phyloP scores from a whole-genome alignment of 1,140 invertebrate genomes.

The Bombus polaris region DNA sequence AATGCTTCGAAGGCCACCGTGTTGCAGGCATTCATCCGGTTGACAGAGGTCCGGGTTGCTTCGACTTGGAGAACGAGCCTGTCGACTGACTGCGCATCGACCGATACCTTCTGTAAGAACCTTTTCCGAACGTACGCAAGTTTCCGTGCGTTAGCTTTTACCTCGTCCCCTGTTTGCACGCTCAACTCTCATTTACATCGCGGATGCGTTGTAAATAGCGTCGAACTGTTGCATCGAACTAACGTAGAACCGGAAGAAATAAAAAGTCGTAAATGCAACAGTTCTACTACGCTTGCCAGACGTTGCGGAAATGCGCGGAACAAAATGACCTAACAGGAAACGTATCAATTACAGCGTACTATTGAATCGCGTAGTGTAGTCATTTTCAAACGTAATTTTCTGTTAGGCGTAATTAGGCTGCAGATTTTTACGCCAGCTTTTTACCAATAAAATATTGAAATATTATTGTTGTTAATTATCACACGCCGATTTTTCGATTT shows the following conservation, averaged over 20 bases:
- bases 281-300: not conserved
- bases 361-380: not conserved
- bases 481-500: too few relatives aligned
- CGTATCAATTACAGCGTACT: constrained; percentile 18
- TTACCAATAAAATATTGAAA: too few relatives aligned
- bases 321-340: constrained; percentile 22
- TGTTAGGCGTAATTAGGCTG: not conserved
- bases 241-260: not conserved
- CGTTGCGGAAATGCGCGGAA: constrained; percentile 19
- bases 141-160: too few relatives aligned
- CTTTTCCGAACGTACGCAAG: not conserved
- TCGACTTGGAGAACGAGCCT: constrained; percentile 61
- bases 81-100: not conserved
- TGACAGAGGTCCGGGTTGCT: constrained; percentile 37
- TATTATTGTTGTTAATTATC: too few relatives aligned
- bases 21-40: not conserved
- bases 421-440: too few relatives aligned
- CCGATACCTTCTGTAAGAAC: constrained; percentile 16
- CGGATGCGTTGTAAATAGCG: too few relatives aligned
- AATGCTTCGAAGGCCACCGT: constrained; percentile 15
- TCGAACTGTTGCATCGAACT: not conserved
- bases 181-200: too few relatives aligned
- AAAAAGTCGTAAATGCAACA: constrained; percentile 2
- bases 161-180: not conserved
- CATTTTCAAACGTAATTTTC: constrained; percentile 23